phyloP scores from a whole-genome alignment of 2,113 vertebrate species.

The Gymnocephalus cernua region DNA sequence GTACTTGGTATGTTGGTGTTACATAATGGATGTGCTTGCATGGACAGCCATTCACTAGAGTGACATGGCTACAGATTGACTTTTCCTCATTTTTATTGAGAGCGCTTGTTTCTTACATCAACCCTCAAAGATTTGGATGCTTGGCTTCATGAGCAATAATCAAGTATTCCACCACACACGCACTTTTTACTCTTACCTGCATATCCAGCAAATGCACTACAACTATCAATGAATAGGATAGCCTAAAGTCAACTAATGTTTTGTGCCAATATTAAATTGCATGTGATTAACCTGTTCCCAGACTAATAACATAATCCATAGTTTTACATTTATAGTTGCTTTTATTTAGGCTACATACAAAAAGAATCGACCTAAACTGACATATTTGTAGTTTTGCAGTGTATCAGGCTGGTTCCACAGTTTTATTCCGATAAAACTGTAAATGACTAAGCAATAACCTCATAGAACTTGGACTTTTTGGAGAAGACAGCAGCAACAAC shows the following conservation, averaged over 20 bases:
- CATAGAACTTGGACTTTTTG: not conserved
- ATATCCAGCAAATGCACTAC: not conserved
- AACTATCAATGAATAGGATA: not conserved
- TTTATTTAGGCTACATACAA: not conserved
- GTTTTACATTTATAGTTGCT: not conserved
- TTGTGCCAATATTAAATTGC: constrained; percentile 21
- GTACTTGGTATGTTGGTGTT: not conserved
- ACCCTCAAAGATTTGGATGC: not conserved
- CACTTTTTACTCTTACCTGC: not conserved
- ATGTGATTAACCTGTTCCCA: constrained; percentile 8
- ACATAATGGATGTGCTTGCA: not conserved
- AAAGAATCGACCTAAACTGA: not conserved
- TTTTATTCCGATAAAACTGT: not conserved
- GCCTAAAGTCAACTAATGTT: not conserved
- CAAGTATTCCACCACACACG: not conserved
- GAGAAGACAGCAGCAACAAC: not conserved
- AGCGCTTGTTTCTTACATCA: not conserved
- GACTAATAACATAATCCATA: constrained; percentile 4
- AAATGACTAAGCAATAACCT: not conserved
- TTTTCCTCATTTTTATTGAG: not conserved
- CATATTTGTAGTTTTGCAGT: not conserved
- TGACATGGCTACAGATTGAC: not conserved
- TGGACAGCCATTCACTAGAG: no score
- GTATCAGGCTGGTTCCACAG: not conserved
- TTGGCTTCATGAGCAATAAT: not conserved